Conservation (phyloP, 2,888 invertebrate species). For the Phaonia tiefii region DNA sequence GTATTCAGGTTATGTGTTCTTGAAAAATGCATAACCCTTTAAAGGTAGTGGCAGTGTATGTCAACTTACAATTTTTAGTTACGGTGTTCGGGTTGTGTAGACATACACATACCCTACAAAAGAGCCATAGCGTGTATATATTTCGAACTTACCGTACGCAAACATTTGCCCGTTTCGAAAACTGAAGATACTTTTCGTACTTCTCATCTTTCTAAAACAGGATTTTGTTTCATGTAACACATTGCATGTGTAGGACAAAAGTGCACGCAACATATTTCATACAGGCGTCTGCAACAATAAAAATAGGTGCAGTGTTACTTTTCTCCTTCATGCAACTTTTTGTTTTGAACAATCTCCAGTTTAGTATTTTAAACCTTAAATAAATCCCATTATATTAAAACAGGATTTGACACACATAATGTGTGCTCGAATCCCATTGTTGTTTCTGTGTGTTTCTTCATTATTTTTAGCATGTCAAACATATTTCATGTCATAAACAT, state of each 20-base stretch:
- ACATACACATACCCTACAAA: no score
- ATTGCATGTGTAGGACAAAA: neutral
- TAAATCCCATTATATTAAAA: neutral
- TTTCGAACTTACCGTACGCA: no score
- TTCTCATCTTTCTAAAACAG: neutral
- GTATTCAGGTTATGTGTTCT: no score
- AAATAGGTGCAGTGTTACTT: constrained; percentile 43
- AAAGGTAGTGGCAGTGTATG: no score
- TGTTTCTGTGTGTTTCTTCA: constrained; percentile 28
- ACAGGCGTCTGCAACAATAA: no score
- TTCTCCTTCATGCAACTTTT: constrained; percentile 33
- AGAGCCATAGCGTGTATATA: no score
- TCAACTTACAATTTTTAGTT: no score
- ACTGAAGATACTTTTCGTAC: constrained; percentile 39
- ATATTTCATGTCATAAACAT: constrained; percentile 67
- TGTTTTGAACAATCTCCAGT: neutral
- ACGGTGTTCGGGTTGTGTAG: no score
- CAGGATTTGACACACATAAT: neutral
- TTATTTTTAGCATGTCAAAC: constrained; percentile 46
- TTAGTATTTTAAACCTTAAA: neutral
- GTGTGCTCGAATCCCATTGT: neutral
- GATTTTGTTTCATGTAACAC: neutral
- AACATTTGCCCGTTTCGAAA: no score
- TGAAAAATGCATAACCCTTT: no score
- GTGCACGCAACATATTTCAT: neutral